Conservation (phyloP, 2,888 invertebrate genomes). For the Pristionchus entomophagus region DNA sequence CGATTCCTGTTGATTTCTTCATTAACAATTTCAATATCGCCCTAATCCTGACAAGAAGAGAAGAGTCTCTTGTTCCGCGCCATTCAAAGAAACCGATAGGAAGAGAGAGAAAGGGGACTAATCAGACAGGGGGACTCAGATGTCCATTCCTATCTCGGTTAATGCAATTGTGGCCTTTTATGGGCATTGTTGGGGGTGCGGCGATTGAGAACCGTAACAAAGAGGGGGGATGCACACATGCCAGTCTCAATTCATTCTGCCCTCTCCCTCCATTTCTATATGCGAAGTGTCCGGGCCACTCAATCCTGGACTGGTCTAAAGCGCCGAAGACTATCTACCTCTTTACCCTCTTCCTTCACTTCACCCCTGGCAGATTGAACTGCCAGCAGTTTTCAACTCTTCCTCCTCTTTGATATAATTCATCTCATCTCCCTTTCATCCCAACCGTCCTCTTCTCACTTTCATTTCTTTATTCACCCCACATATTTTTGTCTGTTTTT, state of each 20-base stretch:
- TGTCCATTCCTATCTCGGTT: slow-evolving; percentile 46
- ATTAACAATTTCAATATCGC: not conserved
- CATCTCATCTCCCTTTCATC: slow-evolving; percentile 32
- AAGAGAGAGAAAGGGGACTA: not conserved
- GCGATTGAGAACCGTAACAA: slow-evolving; percentile 41
- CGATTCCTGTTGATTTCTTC: not conserved
- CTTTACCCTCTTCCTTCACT: slow-evolving; percentile 23
- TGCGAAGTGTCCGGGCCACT: slow-evolving; percentile 30
- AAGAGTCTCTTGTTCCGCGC: not conserved
- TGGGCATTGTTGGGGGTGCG: slow-evolving; percentile 39
- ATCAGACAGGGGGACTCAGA: slow-evolving; percentile 46
- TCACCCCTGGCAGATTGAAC: slow-evolving; percentile 3
- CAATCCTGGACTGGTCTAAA: slow-evolving; percentile 22
- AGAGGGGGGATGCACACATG: slow-evolving; percentile 4
- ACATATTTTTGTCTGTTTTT: slow-evolving; percentile 33
- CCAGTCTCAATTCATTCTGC: slow-evolving; percentile 34
- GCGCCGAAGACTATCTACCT: slow-evolving; percentile 2
- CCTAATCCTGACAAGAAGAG: too few relatives aligned
- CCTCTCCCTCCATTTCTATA: not conserved
- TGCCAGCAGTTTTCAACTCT: slow-evolving; percentile 17
- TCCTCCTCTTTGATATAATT: slow-evolving; percentile 12
- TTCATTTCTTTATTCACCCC: slow-evolving; percentile 40
- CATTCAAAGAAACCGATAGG: slow-evolving; percentile 7
- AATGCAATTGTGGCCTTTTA: slow-evolving; percentile 46
- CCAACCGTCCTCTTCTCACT: slow-evolving; percentile 43